These are phyloP conservation scores for Mactromeris polynyma DNA, from an alignment of 2,888 invertebrate species.

Conservation along the genomic window DNA sequence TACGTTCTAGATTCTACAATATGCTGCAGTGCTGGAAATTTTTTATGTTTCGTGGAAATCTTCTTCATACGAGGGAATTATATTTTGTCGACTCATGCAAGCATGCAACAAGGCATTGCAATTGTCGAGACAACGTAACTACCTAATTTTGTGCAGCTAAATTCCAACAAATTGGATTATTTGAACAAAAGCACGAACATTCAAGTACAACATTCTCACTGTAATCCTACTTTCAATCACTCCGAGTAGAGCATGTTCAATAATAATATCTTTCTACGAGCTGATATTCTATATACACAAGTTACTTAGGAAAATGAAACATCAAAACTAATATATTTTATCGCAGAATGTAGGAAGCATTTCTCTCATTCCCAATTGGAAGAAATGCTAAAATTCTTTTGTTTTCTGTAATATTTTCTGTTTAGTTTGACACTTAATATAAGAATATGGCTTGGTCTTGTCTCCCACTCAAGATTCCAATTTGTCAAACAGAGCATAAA, in stretches of 20 bases:
- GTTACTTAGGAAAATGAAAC: background rate
- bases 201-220: background rate
- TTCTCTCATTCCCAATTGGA: too few relatives aligned
- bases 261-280: background rate
- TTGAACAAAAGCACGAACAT: background rate
- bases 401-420: background rate
- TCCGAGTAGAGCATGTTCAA: background rate
- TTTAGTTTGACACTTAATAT: background rate
- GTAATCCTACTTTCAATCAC: background rate
- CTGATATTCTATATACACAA: too few relatives aligned
- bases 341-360: too few relatives aligned
- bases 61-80: too few relatives aligned
- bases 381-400: too few relatives aligned
- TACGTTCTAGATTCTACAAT: too few relatives aligned
- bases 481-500: background rate
- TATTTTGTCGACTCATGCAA: too few relatives aligned
- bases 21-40: too few relatives aligned
- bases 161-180: conserved; percentile 1
- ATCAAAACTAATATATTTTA: background rate
- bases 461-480: background rate
- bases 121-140: background rate
- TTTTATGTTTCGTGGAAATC: too few relatives aligned
- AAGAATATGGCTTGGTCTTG: background rate
- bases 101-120: too few relatives aligned
- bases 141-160: background rate